Base-by-base conservation (phyloP, 2,797 vertebrate species). In the Mergus octosetaceus region DNA sequence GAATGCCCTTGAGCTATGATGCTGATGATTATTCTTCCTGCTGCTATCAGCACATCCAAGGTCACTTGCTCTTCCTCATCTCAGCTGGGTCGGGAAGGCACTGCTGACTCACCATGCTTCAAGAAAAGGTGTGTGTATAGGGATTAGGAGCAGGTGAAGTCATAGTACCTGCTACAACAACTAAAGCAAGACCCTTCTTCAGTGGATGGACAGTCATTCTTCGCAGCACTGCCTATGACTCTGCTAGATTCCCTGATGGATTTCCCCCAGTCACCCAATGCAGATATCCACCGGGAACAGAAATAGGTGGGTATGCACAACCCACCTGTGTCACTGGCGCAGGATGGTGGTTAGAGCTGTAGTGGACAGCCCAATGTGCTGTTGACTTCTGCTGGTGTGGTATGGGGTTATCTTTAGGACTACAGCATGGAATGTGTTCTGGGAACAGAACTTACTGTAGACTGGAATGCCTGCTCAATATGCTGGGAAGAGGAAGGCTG, bases 51-150 rank as follows among this genome's bases (percentile, higher is more conserved):
- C 91, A 86, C 60, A 90, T 73, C 70, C 89, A 93, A 96, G 91
- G 94, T 90, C 85, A 57, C 56, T 88, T 62, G 51, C 45, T 88
- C 70, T 90, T 82, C 73, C 82, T 91, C 70, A 45, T 91, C 94
- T 94, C 79, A 84, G n/a, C 66, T 86, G 72, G 82, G 86, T 95
- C 86, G 85, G 90, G 77, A 90, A 76, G 53, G 60, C 84, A 66
- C 17, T 95, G 96, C 95, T 96, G 96, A 97, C 90, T 97, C 94
- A 95, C 68, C 30, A 0, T 32, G 57, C 77, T 94, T 57, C 57
- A 86, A 58, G 68, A 70, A 82, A 94, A 58, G 10, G 75, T 20
- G 3, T 1, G 9, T 16, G 21, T 2, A 25, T 74, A 54, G 51
- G 34, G n/a, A 41, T 65, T 75, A 68, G 32, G 36, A 38, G 28